Percentiles rank a stretch among this genome's conserved stretches.
Conservation (phyloP, 2,888 invertebrate species). For the Bellardia bayeri region DNA sequence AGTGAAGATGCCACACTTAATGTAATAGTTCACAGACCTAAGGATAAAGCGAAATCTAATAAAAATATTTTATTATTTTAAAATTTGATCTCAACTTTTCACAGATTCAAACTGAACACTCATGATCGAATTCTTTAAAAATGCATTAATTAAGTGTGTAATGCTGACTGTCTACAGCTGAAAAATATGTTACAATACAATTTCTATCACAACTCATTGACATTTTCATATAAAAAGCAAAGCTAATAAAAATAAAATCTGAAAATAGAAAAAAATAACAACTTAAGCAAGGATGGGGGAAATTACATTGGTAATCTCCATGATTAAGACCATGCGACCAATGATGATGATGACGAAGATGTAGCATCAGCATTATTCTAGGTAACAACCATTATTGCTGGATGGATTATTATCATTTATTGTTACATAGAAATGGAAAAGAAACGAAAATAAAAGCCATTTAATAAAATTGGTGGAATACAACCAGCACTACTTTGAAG, state of each 20-base stretch:
- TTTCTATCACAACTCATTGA: conserved; percentile 29
- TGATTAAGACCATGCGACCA: conserved; percentile 31
- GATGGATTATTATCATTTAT: conserved; percentile 9
- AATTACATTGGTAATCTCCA: conserved; percentile 51
- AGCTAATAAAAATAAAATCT: neutral
- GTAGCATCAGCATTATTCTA: conserved; percentile 17
- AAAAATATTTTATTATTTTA: too few relatives aligned
- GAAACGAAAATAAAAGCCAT: conserved; percentile 50
- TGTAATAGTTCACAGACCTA: too few relatives aligned
- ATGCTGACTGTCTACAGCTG: neutral
- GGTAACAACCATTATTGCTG: conserved; percentile 14
- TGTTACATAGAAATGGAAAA: conserved; percentile 43
- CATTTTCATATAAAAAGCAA: conserved; percentile 8
- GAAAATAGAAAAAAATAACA: conserved; percentile 7
- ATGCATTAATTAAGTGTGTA: conserved; percentile 63
- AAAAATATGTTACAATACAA: conserved; percentile 46
- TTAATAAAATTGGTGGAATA: conserved; percentile 40
- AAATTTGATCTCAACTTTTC: too few relatives aligned
- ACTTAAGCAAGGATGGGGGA: conserved; percentile 3
- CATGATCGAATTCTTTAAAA: conserved; percentile 28
- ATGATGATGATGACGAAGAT: neutral
- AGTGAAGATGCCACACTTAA: too few relatives aligned
- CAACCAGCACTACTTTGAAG: neutral
- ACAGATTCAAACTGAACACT: conserved; percentile 2
- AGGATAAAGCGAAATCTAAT: too few relatives aligned